Percentiles rank a stretch among this genome's conserved stretches.
phyloP scores from a whole-genome alignment of 2,888 invertebrate genomes.

The Acronicta psi region DNA sequence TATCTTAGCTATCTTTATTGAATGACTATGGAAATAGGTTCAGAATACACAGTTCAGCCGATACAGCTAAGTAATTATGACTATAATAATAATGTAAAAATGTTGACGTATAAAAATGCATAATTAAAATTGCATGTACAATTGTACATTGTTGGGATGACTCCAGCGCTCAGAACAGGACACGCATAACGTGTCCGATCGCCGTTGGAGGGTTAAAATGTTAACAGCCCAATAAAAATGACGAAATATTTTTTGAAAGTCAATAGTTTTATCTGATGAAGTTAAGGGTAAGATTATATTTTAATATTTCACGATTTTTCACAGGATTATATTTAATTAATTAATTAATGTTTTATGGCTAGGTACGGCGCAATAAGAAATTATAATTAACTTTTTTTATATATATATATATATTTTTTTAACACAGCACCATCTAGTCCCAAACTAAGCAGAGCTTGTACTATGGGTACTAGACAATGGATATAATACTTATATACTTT shows the following conservation, averaged over 20 bases:
- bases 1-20: no score
- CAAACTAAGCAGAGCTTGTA: no score
- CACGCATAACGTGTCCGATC: constrained; percentile 7
- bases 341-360: no score
- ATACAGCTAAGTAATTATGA: background rate
- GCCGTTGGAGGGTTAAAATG: constrained; percentile 28
- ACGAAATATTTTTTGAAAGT: background rate
- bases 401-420: no score
- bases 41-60: no score
- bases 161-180: background rate
- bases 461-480: no score
- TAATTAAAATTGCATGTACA: background rate
- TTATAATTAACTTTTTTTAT: no score
- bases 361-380: no score
- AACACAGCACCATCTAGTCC: no score
- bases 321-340: no score
- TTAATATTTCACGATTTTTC: background rate
- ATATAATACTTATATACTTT: no score
- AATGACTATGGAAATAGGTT: no score
- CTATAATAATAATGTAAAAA: constrained; percentile 1
- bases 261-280: background rate
- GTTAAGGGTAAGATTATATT: constrained; percentile 3
- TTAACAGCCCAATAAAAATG: constrained; percentile 12
- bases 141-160: constrained; percentile 1
- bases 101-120: background rate